Evolutionary conservation across 2,888 invertebrate genomes (phyloP).

Genomic region (Ametastegia equiseti): DNA sequence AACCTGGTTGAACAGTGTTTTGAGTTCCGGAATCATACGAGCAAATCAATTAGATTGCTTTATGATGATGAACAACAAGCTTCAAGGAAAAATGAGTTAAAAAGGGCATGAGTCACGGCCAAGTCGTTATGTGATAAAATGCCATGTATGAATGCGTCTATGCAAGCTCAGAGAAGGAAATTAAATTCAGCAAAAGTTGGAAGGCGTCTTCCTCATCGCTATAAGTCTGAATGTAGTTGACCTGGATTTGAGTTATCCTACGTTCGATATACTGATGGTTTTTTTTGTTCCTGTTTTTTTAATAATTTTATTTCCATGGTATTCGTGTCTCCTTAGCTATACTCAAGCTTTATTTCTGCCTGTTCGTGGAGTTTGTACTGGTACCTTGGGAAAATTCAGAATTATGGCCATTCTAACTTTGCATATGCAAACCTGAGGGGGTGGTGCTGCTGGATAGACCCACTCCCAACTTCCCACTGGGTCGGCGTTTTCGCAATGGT

Average conservation of each 20-base stretch:
- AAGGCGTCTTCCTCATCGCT: neutral
- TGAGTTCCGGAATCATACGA: no score
- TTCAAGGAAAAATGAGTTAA: no score
- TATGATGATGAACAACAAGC: no score
- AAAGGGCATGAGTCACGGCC: no score
- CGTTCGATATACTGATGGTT: neutral
- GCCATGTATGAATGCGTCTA: neutral
- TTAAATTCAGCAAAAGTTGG: neutral
- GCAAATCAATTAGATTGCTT: no score
- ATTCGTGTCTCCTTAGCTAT: neutral
- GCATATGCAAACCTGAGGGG: conserved; percentile 39
- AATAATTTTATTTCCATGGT: neutral
- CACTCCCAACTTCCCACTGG: neutral
- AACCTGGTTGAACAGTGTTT: no score
- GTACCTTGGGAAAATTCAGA: conserved; percentile 10
- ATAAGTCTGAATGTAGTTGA: neutral
- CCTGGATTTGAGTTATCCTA: neutral
- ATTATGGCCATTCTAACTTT: conserved; percentile 36
- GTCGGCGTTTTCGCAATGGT: conserved; percentile 39
- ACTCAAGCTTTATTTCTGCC: conserved; percentile 1
- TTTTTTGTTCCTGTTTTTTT: no score
- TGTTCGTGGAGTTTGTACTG: neutral
- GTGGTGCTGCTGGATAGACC: neutral
- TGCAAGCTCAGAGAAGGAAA: neutral
- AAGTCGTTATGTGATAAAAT: neutral